These are phyloP conservation scores for Cheumatopsyche charites DNA, from an alignment of 1,140 invertebrate species.

Conservation along the genomic window DNA sequence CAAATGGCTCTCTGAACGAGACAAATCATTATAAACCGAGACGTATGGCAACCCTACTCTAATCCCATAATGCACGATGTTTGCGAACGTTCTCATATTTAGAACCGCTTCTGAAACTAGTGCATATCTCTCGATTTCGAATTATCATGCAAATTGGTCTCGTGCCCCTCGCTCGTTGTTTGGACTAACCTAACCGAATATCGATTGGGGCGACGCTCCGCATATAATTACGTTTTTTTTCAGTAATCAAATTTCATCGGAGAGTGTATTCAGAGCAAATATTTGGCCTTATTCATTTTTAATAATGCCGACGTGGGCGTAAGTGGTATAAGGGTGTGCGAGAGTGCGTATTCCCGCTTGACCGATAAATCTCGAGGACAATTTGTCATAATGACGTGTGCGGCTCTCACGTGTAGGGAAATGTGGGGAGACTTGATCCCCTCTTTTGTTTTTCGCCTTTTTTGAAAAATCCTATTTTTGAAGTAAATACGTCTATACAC, in stretches of 20 bases:
- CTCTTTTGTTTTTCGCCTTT: too few relatives aligned
- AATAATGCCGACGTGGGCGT: neutral
- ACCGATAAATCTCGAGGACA: conserved; percentile 12
- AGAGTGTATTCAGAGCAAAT: too few relatives aligned
- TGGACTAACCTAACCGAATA: neutral
- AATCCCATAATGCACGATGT: too few relatives aligned
- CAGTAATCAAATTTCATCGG: too few relatives aligned
- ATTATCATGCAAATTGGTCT: conserved; percentile 12
- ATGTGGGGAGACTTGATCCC: too few relatives aligned
- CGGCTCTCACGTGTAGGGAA: neutral
- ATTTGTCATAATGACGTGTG: conserved; percentile 11
- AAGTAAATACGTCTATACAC: too few relatives aligned
- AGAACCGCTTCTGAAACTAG: neutral
- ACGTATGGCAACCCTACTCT: too few relatives aligned
- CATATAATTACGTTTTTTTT: neutral
- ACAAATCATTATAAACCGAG: too few relatives aligned
- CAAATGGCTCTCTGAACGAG: too few relatives aligned
- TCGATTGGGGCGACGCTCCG: neutral
- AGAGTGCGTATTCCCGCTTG: neutral
- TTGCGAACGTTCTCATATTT: too few relatives aligned
- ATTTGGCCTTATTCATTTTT: neutral
- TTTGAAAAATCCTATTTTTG: too few relatives aligned
- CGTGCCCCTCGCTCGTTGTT: neutral
- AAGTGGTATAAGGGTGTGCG: too few relatives aligned
- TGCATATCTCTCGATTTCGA: conserved; percentile 13